Base-by-base conservation (phyloP, 2,888 invertebrate genomes). In the Urechis unicinctus region DNA sequence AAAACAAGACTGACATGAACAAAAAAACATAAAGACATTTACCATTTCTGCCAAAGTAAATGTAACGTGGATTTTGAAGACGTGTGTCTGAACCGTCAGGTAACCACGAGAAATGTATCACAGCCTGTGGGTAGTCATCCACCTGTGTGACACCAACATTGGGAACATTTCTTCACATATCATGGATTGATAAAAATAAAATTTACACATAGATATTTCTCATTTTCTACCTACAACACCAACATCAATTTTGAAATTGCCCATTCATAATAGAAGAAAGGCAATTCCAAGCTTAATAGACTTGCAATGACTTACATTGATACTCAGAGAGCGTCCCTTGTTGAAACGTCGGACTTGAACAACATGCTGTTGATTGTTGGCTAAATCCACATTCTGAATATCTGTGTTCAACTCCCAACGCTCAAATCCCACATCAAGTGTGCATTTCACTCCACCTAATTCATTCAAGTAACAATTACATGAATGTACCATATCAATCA, bases 351-450 rank as follows among this genome's bases (percentile, higher is more conserved):
- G 84, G 24, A 96, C 84, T 48, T 86, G 81, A 24, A 95, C 85
- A 75, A 95, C 94, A 75, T 96, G 96, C 76, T 91, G 92, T 75
- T 96, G 95, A 0, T 94, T 94, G 30, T 93, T 82, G 1, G 89
- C 91, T 50, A 71, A 66, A 61, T 74, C 73, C 75, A 96, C 94
- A 78, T 90, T 88, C 71, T 92, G 91, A 41, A 88, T 86, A 3
- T 88, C 88, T 79, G 88, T 93, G 65, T 92, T 88, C 25, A 92
- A 85, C 82, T 96, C 95, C 72, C 91, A 93, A 44, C 95, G 82
- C 81, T 94, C 94, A 79, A 94, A 95, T 0, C 96, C 96, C 77
- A 95, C 95, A 80, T 96, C 95, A 76, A 96, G 92, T 13, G 93
- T 88, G 45, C 95, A 88, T n/a, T 93, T 85, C 61, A 96, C 83